These are phyloP conservation scores for Drosophila atroscutellata DNA, from an alignment of 2,888 invertebrate genomes.

Conservation along the genomic window DNA sequence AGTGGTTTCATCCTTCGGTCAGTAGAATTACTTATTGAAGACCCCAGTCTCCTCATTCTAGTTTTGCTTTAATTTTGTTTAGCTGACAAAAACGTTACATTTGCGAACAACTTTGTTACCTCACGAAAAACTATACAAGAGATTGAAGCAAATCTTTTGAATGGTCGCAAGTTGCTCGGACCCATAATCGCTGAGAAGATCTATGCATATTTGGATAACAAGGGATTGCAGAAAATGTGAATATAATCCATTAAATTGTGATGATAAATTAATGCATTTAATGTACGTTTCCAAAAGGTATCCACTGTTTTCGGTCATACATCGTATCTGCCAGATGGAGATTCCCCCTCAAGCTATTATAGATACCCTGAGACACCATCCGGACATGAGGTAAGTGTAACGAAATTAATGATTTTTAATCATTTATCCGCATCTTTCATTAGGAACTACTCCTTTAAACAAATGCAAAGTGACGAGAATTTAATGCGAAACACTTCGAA, in stretches of 20 bases:
- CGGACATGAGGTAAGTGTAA: slow-evolving; percentile 57
- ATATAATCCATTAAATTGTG: neutral
- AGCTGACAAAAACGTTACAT: slow-evolving; percentile 65
- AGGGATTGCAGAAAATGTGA: slow-evolving; percentile 93
- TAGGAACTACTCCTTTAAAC: slow-evolving; percentile 44
- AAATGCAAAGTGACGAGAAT: slow-evolving; percentile 30
- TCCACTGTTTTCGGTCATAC: slow-evolving; percentile 97
- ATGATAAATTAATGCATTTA: neutral
- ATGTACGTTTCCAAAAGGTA: slow-evolving; percentile 87
- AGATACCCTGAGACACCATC: slow-evolving; percentile 58
- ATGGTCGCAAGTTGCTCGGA: slow-evolving; percentile 98
- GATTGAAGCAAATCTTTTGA: slow-evolving; percentile 96
- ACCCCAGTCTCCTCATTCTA: neutral
- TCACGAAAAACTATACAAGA: slow-evolving; percentile 94
- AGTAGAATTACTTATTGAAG: neutral
- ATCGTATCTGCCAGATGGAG: slow-evolving; percentile 93
- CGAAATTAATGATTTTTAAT: neutral
- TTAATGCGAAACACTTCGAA: neutral
- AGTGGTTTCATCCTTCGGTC: slow-evolving; percentile 97
- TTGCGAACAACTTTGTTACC: slow-evolving; percentile 91
- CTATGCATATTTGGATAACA: slow-evolving; percentile 93
- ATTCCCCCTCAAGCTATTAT: slow-evolving; percentile 88
- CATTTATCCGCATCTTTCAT: neutral
- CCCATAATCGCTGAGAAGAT: slow-evolving; percentile 98
- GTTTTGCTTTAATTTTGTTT: too few species aligned